Percentiles rank a stretch among this genome's conserved stretches.
phyloP scores from a whole-genome alignment of 2,113 vertebrate species.

The Bubo scandiacus region DNA sequence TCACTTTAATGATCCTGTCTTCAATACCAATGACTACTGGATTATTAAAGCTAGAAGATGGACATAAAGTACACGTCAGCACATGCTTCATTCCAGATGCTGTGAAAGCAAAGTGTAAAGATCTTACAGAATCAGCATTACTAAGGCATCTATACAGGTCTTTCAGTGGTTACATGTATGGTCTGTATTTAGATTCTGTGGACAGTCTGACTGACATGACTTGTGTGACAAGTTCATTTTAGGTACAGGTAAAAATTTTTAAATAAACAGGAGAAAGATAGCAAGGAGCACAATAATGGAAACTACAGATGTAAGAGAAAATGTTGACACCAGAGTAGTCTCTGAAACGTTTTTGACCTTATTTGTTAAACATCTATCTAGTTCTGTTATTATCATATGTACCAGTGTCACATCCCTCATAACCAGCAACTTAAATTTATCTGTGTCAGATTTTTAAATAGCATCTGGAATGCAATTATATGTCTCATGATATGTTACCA shows the following conservation, averaged over 20 bases:
- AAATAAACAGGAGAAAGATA: neutral
- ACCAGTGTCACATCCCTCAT: neutral
- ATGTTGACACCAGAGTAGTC: neutral
- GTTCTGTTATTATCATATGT: neutral
- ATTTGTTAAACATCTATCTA: neutral
- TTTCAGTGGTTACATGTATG: fast-evolving
- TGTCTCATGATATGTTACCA: neutral
- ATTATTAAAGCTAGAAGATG: neutral
- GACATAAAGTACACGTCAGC: neutral
- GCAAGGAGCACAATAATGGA: neutral
- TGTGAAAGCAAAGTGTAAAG: neutral
- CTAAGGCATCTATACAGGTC: neutral
- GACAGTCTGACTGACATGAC: neutral
- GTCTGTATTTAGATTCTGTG: neutral
- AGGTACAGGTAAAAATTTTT: neutral
- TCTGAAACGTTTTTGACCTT: neutral
- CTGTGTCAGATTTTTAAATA: neutral
- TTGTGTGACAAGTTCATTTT: neutral
- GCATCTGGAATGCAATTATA: neutral
- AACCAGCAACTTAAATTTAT: neutral
- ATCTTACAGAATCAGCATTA: neutral
- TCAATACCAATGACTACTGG: neutral
- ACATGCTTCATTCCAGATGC: fast-evolving
- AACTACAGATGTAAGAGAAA: neutral
- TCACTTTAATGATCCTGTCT: neutral